A percentile compares a stretch with the other conserved stretches of the same genome.
Evolutionary conservation across 2,797 vertebrate species (phyloP).

Genomic region (Masticophis lateralis): DNA sequence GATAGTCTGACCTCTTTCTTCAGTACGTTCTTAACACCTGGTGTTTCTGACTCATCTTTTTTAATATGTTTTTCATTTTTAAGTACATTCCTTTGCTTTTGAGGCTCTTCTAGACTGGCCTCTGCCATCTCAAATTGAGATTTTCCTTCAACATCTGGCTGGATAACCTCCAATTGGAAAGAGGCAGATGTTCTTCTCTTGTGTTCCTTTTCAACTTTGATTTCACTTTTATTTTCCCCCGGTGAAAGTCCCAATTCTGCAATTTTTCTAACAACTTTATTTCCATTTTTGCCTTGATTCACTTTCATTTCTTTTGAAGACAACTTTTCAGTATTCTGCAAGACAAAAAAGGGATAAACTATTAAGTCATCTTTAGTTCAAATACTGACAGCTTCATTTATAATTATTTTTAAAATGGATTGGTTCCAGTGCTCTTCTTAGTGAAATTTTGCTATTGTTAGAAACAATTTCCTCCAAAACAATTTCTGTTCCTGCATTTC

Average conservation of each 20-base stretch:
- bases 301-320: constrained; percentile 75
- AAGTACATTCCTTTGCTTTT: constrained; percentile 76
- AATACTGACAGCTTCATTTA: background rate
- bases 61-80: constrained; percentile 83
- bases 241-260: constrained; percentile 73
- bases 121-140: constrained; percentile 81
- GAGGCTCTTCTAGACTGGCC: constrained; percentile 78
- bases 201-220: constrained; percentile 73
- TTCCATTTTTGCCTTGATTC: constrained; percentile 67
- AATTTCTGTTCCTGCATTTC: background rate
- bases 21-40: constrained; percentile 58
- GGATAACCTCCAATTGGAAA: constrained; percentile 70
- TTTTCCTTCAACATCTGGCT: constrained; percentile 71
- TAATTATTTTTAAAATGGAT: background rate
- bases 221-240: constrained; percentile 79
- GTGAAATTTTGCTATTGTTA: background rate
- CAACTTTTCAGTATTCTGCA: constrained; percentile 74
- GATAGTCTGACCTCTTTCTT: constrained; percentile 71
- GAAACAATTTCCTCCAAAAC: background rate
- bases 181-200: constrained; percentile 74
- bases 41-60: constrained; percentile 78
- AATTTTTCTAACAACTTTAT: constrained; percentile 76
- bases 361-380: background rate
- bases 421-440: background rate
- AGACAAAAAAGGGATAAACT: constrained; percentile 30